A percentile compares a stretch with the other conserved stretches of the same genome.
Evolutionary conservation across 2,888 invertebrate genomes (phyloP).

Genomic region (Ichneumon xanthorius): DNA sequence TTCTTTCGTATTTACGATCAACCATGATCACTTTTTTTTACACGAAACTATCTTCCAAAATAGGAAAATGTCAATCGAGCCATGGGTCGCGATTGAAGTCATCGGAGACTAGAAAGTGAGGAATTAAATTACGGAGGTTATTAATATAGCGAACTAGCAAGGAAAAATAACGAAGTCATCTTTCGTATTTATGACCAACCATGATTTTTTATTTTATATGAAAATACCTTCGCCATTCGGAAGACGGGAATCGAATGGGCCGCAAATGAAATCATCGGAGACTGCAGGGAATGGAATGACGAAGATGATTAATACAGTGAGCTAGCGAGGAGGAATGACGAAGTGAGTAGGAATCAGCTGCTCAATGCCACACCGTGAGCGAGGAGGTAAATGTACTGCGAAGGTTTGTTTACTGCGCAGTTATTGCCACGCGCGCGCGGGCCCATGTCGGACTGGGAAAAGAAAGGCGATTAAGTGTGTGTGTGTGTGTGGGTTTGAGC

Average conservation of each 20-base stretch:
- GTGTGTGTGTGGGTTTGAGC: not conserved
- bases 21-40: too few species aligned
- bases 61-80: too few species aligned
- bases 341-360: conserved; percentile 37
- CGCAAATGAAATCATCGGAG: not conserved
- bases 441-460: conserved; percentile 24
- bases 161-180: too few species aligned
- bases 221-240: not conserved
- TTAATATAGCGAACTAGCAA: too few species aligned
- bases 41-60: too few species aligned
- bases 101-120: too few species aligned
- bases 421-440: conserved; percentile 51
- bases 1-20: not conserved
- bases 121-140: too few species aligned
- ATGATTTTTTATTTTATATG: not conserved
- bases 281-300: not conserved
- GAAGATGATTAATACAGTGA: conserved; percentile 1
- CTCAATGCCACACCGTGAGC: conserved; percentile 4
- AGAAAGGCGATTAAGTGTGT: conserved; percentile 39
- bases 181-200: too few species aligned
- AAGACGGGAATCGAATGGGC: not conserved
- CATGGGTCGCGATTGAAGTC: too few species aligned
- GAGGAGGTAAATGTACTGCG: conserved; percentile 70
- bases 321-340: conserved; percentile 5
- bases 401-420: conserved; percentile 74